Evolutionary conservation across 2,797 vertebrate species (phyloP).

Genomic region (Aulostomus chinensis): DNA sequence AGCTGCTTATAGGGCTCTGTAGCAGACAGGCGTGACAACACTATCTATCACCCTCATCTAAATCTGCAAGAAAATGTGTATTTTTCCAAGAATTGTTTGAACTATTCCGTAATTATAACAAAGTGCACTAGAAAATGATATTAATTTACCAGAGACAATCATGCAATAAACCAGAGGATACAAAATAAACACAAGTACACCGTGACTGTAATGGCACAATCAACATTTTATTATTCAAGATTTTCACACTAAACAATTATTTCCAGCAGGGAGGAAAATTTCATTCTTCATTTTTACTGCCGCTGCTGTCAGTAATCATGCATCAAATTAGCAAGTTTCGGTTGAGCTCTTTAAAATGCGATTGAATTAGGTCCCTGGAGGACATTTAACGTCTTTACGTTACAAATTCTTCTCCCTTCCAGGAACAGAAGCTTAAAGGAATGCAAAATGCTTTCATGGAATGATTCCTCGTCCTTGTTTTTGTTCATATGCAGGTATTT

Average conservation of each 20-base stretch:
- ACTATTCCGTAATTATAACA: no score
- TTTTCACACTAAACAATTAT: constrained; percentile 27
- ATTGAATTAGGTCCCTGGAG: constrained; percentile 35
- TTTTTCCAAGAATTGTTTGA: not conserved
- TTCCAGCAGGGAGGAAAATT: constrained; percentile 15
- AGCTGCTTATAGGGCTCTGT: not conserved
- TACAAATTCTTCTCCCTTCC: constrained; percentile 4
- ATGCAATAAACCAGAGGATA: not conserved
- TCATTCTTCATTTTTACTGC: constrained; percentile 19
- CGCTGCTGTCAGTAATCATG: constrained; percentile 40
- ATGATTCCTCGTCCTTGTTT: no score
- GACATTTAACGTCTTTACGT: constrained; percentile 17
- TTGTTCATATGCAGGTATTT: no score
- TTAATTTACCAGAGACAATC: not conserved
- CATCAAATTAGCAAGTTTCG: constrained; percentile 14
- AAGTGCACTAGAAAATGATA: no score
- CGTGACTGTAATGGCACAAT: not conserved
- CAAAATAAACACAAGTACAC: constrained; percentile 4
- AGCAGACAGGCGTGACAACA: not conserved
- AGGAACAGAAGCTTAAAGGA: not conserved
- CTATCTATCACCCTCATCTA: not conserved
- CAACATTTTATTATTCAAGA: constrained; percentile 8
- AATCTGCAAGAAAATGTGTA: not conserved
- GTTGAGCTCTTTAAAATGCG: constrained; percentile 35
- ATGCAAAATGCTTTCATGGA: not conserved